Evolutionary conservation across 37 sponge, comb jelly and placozoan genomes (phyloP).

Genomic region (Halichondria panicea): DNA sequence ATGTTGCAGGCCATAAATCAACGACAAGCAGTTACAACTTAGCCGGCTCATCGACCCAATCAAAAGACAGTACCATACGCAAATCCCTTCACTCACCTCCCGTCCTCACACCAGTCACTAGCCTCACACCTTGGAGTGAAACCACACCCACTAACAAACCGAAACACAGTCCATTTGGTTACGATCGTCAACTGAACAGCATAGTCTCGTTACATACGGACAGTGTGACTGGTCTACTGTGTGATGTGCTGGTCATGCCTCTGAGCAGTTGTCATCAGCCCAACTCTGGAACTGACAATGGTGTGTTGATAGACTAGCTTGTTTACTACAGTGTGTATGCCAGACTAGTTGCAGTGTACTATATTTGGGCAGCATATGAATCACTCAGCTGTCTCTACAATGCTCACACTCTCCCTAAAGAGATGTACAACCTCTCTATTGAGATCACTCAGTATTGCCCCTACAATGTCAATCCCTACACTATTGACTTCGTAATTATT

Average conservation of each 20-base stretch:
- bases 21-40: constrained; percentile 8
- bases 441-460: too few species aligned
- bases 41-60: background rate
- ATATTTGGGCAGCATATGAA: too few species aligned
- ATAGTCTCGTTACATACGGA: constrained; percentile 22
- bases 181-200: background rate
- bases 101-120: constrained; percentile 6
- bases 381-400: too few species aligned
- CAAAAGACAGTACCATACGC: background rate
- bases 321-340: too few species aligned
- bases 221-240: constrained; percentile 12
- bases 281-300: background rate
- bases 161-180: constrained; percentile 7
- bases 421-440: too few species aligned
- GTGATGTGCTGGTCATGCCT: constrained; percentile 57
- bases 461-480: too few species aligned
- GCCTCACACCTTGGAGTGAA: constrained; percentile 1
- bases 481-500: too few species aligned
- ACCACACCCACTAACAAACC: background rate
- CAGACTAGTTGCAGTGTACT: too few species aligned
- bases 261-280: constrained; percentile 19
- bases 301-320: constrained; percentile 10
- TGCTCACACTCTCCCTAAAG: too few species aligned
- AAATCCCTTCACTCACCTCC: background rate
- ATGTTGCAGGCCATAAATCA: constrained; percentile 21